Conservation (phyloP, 1,140 invertebrate genomes). For the Leguminivora glycinivorella region DNA sequence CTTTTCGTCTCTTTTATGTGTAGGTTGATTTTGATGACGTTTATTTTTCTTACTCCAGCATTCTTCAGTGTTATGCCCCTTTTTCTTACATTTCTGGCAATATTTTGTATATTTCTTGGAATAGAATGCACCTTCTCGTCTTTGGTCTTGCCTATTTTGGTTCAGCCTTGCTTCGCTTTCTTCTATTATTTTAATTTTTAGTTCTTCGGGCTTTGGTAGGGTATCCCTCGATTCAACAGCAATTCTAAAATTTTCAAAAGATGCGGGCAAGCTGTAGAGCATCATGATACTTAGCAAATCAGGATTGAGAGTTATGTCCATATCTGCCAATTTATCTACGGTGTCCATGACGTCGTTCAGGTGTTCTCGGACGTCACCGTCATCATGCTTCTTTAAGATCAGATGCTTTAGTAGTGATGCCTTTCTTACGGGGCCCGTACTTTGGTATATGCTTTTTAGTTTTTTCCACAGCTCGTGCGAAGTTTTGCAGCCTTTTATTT, state of each 20-base stretch:
- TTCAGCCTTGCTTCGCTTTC: constrained; percentile 41
- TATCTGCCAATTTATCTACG: constrained; percentile 33
- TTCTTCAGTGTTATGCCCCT: neutral
- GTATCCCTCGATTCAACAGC: constrained; percentile 51
- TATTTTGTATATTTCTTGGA: constrained; percentile 18
- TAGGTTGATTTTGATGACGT: neutral
- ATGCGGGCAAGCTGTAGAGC: constrained; percentile 46
- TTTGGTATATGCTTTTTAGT: constrained; percentile 31
- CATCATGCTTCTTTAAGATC: constrained; percentile 34
- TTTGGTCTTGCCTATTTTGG: neutral
- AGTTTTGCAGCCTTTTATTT: constrained; percentile 34
- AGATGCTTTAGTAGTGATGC: constrained; percentile 37
- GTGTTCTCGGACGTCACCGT: constrained; percentile 41
- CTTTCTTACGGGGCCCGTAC: constrained; percentile 32
- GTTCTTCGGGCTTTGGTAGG: constrained; percentile 43
- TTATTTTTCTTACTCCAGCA: neutral
- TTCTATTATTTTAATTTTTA: constrained; percentile 53
- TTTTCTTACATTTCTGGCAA: constrained; percentile 24
- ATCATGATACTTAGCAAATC: constrained; percentile 45
- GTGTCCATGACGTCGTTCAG: constrained; percentile 29
- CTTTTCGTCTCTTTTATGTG: neutral
- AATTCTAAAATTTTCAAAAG: constrained; percentile 49
- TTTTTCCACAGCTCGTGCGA: constrained; percentile 32
- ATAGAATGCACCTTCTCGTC: neutral
- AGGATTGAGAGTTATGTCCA: constrained; percentile 41